A percentile compares a stretch with the other conserved stretches of the same genome.
These are phyloP conservation scores for Synanthedon formicaeformis DNA, from an alignment of 2,888 invertebrate species.

Conservation along the genomic window DNA sequence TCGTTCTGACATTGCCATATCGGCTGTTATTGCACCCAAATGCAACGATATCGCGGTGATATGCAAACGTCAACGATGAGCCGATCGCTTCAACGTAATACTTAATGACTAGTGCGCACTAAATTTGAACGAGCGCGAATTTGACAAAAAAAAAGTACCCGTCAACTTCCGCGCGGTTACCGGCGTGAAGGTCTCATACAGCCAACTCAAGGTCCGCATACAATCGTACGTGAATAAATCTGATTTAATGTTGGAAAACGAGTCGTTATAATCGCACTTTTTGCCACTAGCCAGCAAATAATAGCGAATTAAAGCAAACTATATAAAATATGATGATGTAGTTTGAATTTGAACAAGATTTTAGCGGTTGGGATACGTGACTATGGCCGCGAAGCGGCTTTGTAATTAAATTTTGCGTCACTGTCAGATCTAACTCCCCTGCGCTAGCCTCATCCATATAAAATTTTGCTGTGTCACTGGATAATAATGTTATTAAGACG, in stretches of 20 bases:
- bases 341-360: conserved; percentile 39
- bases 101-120: conserved; percentile 55
- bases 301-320: conserved; percentile 10
- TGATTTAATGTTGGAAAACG: conserved; percentile 55
- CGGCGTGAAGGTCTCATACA: conserved; percentile 64
- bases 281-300: conserved; percentile 39
- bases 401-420: conserved; percentile 69
- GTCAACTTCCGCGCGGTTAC: conserved; percentile 69
- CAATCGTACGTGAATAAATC: conserved; percentile 66
- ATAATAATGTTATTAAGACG: conserved; percentile 2
- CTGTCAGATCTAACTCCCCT: conserved; percentile 55
- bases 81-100: conserved; percentile 43
- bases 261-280: conserved; percentile 48
- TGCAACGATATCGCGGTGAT: conserved; percentile 44
- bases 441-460: conserved; percentile 55
- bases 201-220: conserved; percentile 65
- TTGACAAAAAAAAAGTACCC: conserved; percentile 59
- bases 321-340: conserved; percentile 45
- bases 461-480: conserved; percentile 50
- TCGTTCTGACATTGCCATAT: conserved; percentile 63
- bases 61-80: conserved; percentile 37
- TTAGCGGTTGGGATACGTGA: conserved; percentile 55
- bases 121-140: conserved; percentile 59
- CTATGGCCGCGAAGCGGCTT: conserved; percentile 51
- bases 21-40: conserved; percentile 51